Percentiles rank a stretch among this genome's conserved stretches.
Conservation (phyloP, 2,797 vertebrate genomes). For the Morus bassanus region DNA sequence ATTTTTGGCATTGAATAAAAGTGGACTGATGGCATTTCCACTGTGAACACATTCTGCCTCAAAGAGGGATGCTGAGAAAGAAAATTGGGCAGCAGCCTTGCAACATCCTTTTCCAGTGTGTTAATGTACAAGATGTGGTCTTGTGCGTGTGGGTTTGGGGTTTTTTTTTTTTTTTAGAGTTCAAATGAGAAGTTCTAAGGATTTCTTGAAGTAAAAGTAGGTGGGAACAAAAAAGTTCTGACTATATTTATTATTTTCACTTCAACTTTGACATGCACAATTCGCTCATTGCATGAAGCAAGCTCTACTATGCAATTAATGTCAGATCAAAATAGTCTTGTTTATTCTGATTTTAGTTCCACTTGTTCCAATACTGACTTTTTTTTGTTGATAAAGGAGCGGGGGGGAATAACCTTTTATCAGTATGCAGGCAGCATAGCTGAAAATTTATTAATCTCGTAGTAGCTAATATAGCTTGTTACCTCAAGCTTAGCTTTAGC, state of each 20-base stretch:
- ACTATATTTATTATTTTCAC: constrained; percentile 15
- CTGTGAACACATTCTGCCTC: background rate
- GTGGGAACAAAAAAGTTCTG: constrained; percentile 4
- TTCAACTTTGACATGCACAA: constrained; percentile 8
- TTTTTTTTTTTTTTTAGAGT: background rate
- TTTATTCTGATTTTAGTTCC: constrained; percentile 63
- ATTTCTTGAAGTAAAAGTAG: constrained; percentile 15
- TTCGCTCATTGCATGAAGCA: constrained; percentile 49
- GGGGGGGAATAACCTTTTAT: constrained; percentile 10
- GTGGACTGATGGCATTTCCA: background rate
- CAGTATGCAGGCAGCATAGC: constrained; percentile 15
- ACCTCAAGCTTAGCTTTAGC: background rate
- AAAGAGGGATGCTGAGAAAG: background rate
- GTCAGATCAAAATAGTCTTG: constrained; percentile 49
- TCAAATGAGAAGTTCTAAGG: background rate
- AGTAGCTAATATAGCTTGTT: background rate
- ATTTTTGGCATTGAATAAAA: background rate
- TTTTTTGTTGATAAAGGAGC: constrained; percentile 30
- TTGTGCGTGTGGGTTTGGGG: background rate
- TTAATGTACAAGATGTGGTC: background rate
- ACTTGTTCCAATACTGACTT: constrained; percentile 31
- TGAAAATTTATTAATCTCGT: constrained; percentile 8
- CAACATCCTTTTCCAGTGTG: background rate
- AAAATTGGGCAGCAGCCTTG: background rate
- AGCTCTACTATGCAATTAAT: constrained; percentile 52